A percentile compares a stretch with the other conserved stretches of the same genome.
Conservation (phyloP, 2,113 vertebrate species). For the Anhinga rufa region DNA sequence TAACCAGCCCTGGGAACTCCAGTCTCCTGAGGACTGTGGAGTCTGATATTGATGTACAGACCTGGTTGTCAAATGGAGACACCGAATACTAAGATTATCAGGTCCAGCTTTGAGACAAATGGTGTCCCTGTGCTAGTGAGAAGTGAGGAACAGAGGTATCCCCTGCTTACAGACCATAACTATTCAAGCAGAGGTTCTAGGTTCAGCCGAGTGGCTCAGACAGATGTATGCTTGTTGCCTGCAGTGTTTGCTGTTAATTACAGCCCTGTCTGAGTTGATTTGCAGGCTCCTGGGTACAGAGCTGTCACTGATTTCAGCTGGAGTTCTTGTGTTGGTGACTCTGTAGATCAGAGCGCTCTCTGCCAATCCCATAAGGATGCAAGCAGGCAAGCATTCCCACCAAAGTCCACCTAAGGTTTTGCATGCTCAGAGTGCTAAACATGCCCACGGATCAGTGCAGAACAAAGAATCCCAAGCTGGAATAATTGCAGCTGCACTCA, state of each 20-base stretch:
- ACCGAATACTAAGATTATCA: neutral
- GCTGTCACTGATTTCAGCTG: neutral
- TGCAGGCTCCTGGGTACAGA: neutral
- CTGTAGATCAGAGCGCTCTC: neutral
- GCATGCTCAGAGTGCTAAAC: neutral
- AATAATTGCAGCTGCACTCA: neutral
- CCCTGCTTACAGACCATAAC: neutral
- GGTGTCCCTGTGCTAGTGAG: neutral
- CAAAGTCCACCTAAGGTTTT: neutral
- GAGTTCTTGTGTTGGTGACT: neutral
- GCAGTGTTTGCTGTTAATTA: neutral
- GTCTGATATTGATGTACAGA: neutral
- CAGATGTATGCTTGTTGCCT: neutral
- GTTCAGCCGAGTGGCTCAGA: neutral
- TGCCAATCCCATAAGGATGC: neutral
- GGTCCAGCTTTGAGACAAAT: neutral
- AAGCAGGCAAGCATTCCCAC: neutral
- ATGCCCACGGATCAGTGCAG: neutral
- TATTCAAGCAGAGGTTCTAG: neutral
- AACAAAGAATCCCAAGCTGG: neutral
- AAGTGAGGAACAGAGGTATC: neutral
- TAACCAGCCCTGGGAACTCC: neutral
- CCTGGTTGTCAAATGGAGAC: neutral
- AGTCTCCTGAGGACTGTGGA: neutral
- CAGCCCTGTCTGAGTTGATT: neutral